Base-by-base conservation (phyloP, 2,888 invertebrate species). In the Drosophila affinis region DNA sequence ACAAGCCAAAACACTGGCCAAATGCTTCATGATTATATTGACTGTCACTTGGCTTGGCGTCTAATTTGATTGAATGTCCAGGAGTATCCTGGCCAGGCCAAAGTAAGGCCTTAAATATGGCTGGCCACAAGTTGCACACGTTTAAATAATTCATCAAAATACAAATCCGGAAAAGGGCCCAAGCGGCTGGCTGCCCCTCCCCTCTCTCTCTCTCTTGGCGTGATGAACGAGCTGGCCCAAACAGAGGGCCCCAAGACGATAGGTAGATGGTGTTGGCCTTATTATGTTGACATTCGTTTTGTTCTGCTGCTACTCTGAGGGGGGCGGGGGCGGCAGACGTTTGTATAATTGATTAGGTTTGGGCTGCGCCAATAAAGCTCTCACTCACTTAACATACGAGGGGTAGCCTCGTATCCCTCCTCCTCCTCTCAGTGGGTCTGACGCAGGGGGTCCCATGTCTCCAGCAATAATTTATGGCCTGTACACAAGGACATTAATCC, bases 341-440 rank as follows among this genome's bases (percentile, higher is more conserved):
- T 74, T 80, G 84, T 88, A 85, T 85, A 85, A 85, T 89, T 89
- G 85, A 85, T 85, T 85, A 85, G 89, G 75, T 89, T 74, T 77
- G 77, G 77, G 70, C 68, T 71, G 65, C 67, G 76, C 76, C 74
- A 76, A 76, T 82, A 71, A 68, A 75, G 73, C 62, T 55, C 65
- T 78, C 70, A 65, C 63, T 60, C 46, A 29, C 57, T 56, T 51
- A 18, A 21, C 39, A 45, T 3, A 39, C 39, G 24, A 17, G 49
- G 24, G 6, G 17, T 52, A 32, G 45, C 34, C 12, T 14, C 6
- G 5, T 39, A 14, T 1, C n/a, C 7, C 12, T 29, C 53, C 65
- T 48, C 21, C 21, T 21, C 60, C 70, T 21, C 60, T 60, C 46
- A 29, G 45, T 60, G 60, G 54, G 49, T 61, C 29, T 9, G 9